These are phyloP conservation scores for Polietes domitor DNA, from an alignment of 2,888 invertebrate genomes.

Conservation along the genomic window DNA sequence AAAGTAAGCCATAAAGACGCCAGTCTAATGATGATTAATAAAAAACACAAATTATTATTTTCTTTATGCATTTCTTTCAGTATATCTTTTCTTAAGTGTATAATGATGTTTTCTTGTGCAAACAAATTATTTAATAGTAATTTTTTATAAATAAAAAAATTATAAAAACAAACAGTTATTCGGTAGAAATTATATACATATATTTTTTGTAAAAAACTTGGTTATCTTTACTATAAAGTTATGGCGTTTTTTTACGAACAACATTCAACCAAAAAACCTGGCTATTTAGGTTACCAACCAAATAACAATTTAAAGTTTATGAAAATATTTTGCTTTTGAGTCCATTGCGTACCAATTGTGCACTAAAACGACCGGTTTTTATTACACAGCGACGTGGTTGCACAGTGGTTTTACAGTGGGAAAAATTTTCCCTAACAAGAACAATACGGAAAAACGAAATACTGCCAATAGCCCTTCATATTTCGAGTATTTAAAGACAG, in stretches of 20 bases:
- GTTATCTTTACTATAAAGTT: too few species aligned
- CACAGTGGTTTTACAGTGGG: not conserved
- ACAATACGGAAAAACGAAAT: too few species aligned
- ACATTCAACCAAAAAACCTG: not conserved
- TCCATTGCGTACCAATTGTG: not conserved
- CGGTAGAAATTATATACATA: not conserved
- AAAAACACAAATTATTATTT: constrained; percentile 24
- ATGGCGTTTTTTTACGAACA: not conserved
- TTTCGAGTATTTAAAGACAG: too few species aligned
- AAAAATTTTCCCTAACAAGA: too few species aligned
- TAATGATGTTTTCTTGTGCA: not conserved
- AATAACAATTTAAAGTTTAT: constrained; percentile 14
- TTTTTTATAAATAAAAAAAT: not conserved
- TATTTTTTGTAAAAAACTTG: not conserved
- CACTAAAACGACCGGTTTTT: constrained; percentile 16
- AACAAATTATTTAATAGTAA: not conserved
- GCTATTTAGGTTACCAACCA: constrained; percentile 22
- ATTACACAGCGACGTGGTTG: not conserved
- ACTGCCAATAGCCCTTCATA: too few species aligned
- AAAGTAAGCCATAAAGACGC: not conserved
- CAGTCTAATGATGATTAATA: not conserved
- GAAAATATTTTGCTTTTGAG: constrained; percentile 5
- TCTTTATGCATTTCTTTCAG: not conserved
- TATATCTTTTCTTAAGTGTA: not conserved
- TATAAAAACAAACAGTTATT: not conserved